Evolutionary conservation across 2,797 vertebrate genomes (phyloP), one percentile per base, ranked within the genome.

Genomic region (Lepilemur septentrionalis): DNA sequence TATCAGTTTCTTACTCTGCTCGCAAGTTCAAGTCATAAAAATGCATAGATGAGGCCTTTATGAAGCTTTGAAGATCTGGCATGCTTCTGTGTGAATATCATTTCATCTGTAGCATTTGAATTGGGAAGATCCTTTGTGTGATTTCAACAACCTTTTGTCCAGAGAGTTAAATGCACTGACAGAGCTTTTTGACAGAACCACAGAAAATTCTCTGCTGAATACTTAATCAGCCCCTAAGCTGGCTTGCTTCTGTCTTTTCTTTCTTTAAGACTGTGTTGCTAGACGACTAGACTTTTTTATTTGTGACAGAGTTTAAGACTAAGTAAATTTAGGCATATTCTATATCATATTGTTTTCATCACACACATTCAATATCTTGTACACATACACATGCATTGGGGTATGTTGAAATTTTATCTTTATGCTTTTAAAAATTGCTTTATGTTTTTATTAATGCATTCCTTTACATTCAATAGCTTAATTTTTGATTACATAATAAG

Each of bases 91-190:
- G 93, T 95, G 97, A 96, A 48, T 96, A 92, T 96, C 81, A 89
- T 92, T 96, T 96, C 72, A 96, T 97, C 83, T 80, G 75, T 13
- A 92, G 95, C 89, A 96, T 97, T 96, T 97, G 89, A 98, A 95
- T 96, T 70, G 91, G 79, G 63, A 84, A 94, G 96, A 65, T 85
- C 95, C 81, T 97, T 97, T 97, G 97, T 97, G 91, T 76, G 93
- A 87, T 96, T 96, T 97, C 95, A 97, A 92, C 95, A 97, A 94
- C 91, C 95, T 96, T 97, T 97, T 98, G 91, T 97, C 86, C 57
- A 5, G 52, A 83, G 57, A 95, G 83, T 85, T 97, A 95, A 97
- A 97, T 92, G 84, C 83, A 90, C 67, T 96, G 89, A 92, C 97
- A 94, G 85, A 92, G 94, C 72, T 96, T 97, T 97, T 89, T 92